phyloP scores from a whole-genome alignment of 1,140 invertebrate species.

The Caenorhabditis elegans region DNA sequence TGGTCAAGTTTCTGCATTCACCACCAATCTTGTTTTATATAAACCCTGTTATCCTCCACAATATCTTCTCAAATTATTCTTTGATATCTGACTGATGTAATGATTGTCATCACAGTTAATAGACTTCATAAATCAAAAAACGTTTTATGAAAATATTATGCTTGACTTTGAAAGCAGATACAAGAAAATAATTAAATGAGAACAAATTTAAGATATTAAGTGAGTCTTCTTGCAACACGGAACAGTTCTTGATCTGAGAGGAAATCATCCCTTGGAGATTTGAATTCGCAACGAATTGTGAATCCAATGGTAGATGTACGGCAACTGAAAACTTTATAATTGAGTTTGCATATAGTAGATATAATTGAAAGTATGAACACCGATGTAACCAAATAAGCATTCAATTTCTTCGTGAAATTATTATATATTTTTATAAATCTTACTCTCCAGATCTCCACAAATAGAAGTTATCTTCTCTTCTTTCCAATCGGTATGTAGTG shows the following conservation, averaged over 20 bases:
- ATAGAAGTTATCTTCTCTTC: conserved; percentile 60
- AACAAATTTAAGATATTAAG: conserved; percentile 17
- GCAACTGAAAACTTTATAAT: conserved; percentile 40
- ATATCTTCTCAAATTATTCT: background rate
- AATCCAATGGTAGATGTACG: conserved; percentile 58
- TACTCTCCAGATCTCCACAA: conserved; percentile 58
- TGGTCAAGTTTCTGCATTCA: background rate
- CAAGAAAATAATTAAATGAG: background rate
- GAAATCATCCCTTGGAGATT: conserved; percentile 54
- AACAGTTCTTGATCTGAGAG: conserved; percentile 56
- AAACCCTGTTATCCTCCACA: too few species aligned
- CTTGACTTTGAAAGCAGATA: too few species aligned
- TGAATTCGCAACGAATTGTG: conserved; percentile 60
- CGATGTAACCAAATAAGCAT: too few species aligned
- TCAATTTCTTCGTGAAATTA: too few species aligned
- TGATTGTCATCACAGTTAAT: background rate
- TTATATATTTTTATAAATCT: too few species aligned
- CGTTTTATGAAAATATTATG: background rate
- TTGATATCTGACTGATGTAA: background rate
- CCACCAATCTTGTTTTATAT: conserved; percentile 7
- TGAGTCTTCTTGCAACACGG: conserved; percentile 33
- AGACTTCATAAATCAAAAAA: background rate
- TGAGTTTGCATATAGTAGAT: too few species aligned
- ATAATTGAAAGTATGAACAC: too few species aligned
- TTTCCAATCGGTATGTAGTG: conserved; percentile 58